phyloP scores from a whole-genome alignment of 2,797 vertebrate genomes.

The Pseudochirops corinnae region DNA sequence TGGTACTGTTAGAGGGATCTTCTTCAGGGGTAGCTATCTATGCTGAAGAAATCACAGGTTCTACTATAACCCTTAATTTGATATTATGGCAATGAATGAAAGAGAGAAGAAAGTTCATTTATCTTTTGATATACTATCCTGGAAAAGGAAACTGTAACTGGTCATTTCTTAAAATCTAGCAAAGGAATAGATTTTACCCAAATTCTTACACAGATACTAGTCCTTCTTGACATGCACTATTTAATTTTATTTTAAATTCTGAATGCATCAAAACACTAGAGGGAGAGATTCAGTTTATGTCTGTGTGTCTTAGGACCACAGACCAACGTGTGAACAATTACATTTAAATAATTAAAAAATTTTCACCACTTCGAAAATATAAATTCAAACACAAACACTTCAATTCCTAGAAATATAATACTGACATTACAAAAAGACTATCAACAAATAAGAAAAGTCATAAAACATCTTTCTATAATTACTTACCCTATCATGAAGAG shows the following conservation, averaged over 20 bases:
- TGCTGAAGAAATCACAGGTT: neutral
- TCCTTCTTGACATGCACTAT: neutral
- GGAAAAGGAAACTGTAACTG: neutral
- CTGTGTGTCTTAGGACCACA: slow-evolving; percentile 22
- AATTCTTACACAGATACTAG: neutral
- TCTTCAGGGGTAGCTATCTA: neutral
- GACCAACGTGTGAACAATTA: slow-evolving; percentile 4
- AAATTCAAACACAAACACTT: slow-evolving; percentile 32
- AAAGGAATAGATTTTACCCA: neutral
- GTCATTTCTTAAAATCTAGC: neutral
- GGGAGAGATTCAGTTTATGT: neutral
- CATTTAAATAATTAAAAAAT: slow-evolving; percentile 41
- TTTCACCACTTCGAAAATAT: slow-evolving; percentile 19
- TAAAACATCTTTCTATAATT: slow-evolving; percentile 20
- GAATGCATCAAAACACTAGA: neutral
- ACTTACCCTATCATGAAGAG: slow-evolving; percentile 97
- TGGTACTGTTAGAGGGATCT: neutral
- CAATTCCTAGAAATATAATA: slow-evolving; percentile 27
- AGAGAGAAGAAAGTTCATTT: neutral
- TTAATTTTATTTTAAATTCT: neutral
- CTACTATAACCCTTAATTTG: neutral
- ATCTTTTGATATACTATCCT: neutral
- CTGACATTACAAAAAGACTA: neutral
- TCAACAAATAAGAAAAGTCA: neutral
- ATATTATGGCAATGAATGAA: neutral